A percentile compares a stretch with the other conserved stretches of the same genome.
phyloP scores from a whole-genome alignment of 1,140 invertebrate species.

The Dysdera silvatica region DNA sequence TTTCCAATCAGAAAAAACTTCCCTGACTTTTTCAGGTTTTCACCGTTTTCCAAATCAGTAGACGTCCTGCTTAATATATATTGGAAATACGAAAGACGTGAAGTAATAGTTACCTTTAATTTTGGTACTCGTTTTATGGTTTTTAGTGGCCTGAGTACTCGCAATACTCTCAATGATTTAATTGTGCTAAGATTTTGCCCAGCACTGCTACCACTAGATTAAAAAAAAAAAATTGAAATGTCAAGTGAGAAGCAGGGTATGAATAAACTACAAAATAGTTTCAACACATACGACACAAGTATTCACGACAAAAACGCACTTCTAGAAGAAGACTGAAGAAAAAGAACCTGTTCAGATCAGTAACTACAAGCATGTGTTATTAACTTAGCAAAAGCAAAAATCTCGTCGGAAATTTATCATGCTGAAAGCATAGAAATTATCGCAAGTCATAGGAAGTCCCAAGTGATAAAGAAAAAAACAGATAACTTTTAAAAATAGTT shows the following conservation, averaged over 20 bases:
- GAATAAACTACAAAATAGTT: not conserved
- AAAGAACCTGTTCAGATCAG: no score
- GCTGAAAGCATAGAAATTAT: not conserved
- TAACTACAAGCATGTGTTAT: no score
- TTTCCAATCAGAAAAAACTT: no score
- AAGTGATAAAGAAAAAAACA: not conserved
- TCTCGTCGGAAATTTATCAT: not conserved
- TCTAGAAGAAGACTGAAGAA: no score
- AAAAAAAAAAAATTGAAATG: not conserved
- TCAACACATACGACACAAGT: no score
- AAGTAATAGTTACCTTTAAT: slow-evolving; percentile 48
- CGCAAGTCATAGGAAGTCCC: not conserved
- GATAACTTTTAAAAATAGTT: not conserved
- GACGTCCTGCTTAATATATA: no score
- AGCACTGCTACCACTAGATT: slow-evolving; percentile 42
- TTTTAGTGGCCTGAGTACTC: slow-evolving; percentile 97
- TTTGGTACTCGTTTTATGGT: slow-evolving; percentile 99
- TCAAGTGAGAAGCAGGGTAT: not conserved
- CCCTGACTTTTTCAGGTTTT: no score
- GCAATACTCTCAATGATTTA: slow-evolving; percentile 94
- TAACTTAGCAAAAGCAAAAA: no score
- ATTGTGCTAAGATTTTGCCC: slow-evolving; percentile 93
- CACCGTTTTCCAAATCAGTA: no score
- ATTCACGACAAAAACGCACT: no score
- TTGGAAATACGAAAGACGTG: no score